Evolutionary conservation across 2,888 invertebrate species (phyloP).

Genomic region (Trypoxylon attenuatum): DNA sequence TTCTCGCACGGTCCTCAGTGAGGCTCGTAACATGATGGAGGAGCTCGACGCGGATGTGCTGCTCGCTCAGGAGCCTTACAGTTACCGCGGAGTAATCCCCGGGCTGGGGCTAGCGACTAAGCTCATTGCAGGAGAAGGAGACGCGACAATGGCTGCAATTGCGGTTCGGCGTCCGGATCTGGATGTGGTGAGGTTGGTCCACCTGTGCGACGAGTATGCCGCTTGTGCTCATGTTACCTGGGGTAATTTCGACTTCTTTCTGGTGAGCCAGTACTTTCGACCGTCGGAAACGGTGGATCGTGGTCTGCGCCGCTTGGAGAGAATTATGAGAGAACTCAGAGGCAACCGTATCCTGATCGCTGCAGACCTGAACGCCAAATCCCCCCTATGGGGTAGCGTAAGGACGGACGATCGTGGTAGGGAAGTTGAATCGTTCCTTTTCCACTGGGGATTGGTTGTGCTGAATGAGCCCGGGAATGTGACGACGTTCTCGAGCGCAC

Average conservation of each 20-base stretch:
- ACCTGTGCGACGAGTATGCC: not conserved
- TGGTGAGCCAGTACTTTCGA: not conserved
- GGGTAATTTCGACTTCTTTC: not conserved
- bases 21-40: not conserved
- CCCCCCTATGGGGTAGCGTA: not conserved
- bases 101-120: not conserved
- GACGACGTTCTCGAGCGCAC: not conserved
- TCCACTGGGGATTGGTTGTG: too few species aligned
- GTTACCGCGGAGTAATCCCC: not conserved
- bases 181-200: not conserved
- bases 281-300: not conserved
- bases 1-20: not conserved
- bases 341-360: not conserved
- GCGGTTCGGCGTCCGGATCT: too few species aligned
- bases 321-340: not conserved
- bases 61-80: not conserved
- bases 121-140: not conserved
- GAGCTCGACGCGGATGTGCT: too few species aligned
- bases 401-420: not conserved
- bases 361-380: too few species aligned
- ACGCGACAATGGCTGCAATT: not conserved
- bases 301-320: not conserved
- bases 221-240: not conserved
- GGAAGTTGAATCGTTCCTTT: not conserved
- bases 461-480: too few species aligned